Conservation (phyloP, 92 coral and sea anemone genomes). For the Montipora capitata region DNA sequence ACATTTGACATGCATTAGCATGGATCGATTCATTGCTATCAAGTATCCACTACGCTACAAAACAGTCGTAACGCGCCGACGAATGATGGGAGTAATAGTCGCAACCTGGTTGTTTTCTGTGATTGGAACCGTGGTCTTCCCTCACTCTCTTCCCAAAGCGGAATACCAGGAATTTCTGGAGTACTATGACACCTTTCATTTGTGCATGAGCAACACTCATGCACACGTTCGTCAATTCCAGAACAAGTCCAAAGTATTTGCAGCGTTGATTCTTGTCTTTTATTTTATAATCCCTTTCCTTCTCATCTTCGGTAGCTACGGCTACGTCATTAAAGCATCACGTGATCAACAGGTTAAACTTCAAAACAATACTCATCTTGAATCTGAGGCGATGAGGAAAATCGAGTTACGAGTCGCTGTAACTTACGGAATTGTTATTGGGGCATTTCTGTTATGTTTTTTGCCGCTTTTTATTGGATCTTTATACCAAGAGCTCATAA, state of each 20-base stretch:
- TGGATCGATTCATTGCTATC: slow-evolving; percentile 71
- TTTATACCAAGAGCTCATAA: slow-evolving; percentile 52
- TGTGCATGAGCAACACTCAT: slow-evolving; percentile 42
- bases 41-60: slow-evolving; percentile 72
- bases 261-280: slow-evolving; percentile 30
- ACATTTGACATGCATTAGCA: slow-evolving; percentile 64
- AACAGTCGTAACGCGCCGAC: slow-evolving; percentile 47
- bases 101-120: slow-evolving; percentile 46
- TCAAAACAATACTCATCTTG: slow-evolving; percentile 52
- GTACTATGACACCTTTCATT: slow-evolving; percentile 75
- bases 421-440: slow-evolving; percentile 69
- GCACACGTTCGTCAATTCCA: slow-evolving; percentile 16
- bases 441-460: slow-evolving; percentile 67
- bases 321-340: slow-evolving; percentile 73
- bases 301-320: slow-evolving; percentile 58
- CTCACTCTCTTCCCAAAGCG: slow-evolving; percentile 50
- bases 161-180: slow-evolving; percentile 66
- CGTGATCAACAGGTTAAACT: slow-evolving; percentile 57
- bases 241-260: slow-evolving; percentile 59
- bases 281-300: slow-evolving; percentile 61
- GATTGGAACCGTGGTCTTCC: slow-evolving; percentile 59
- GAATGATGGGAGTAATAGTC: slow-evolving; percentile 35
- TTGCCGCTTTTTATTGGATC: slow-evolving; percentile 62
- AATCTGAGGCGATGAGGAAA: slow-evolving; percentile 38
- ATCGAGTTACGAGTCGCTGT: slow-evolving; percentile 65